These are phyloP conservation scores for Mastacembelus armatus DNA, from an alignment of 2,797 vertebrate species.

Conservation along the genomic window DNA sequence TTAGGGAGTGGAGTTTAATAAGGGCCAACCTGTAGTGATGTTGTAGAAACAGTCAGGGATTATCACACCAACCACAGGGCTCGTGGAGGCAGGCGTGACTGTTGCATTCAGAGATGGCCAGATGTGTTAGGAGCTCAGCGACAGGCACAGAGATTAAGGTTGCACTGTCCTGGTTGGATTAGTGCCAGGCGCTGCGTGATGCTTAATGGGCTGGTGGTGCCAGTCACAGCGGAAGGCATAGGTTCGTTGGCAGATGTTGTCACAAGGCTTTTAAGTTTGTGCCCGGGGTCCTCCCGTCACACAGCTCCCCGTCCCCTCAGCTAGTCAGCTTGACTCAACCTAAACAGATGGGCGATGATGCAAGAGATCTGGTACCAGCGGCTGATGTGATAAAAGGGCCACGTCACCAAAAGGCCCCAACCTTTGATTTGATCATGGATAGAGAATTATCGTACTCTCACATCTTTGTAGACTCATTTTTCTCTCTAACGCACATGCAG, in stretches of 20 bases:
- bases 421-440: constrained; percentile 23
- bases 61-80: constrained; percentile 37
- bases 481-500: neutral
- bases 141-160: constrained; percentile 71
- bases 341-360: constrained; percentile 41
- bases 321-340: constrained; percentile 21
- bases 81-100: constrained; percentile 16
- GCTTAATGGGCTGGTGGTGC: constrained; percentile 71
- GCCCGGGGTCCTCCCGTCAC: constrained; percentile 10
- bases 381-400: constrained; percentile 24
- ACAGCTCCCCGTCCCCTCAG: neutral
- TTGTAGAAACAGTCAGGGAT: constrained; percentile 48
- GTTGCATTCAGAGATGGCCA: constrained; percentile 53
- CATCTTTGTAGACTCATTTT: neutral
- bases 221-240: constrained; percentile 34
- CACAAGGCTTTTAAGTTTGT: constrained; percentile 37
- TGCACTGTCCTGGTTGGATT: constrained; percentile 69
- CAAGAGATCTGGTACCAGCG: constrained; percentile 28
- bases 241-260: constrained; percentile 60
- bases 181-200: constrained; percentile 67
- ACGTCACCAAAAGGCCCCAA: constrained; percentile 19
- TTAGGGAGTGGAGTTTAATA: constrained; percentile 54
- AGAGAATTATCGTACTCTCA: neutral
- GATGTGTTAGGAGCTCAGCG: constrained; percentile 69
- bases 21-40: constrained; percentile 47